Evolutionary conservation across 2,888 invertebrate species (phyloP).

Genomic region (Spatulosminthurus flaviceps): DNA sequence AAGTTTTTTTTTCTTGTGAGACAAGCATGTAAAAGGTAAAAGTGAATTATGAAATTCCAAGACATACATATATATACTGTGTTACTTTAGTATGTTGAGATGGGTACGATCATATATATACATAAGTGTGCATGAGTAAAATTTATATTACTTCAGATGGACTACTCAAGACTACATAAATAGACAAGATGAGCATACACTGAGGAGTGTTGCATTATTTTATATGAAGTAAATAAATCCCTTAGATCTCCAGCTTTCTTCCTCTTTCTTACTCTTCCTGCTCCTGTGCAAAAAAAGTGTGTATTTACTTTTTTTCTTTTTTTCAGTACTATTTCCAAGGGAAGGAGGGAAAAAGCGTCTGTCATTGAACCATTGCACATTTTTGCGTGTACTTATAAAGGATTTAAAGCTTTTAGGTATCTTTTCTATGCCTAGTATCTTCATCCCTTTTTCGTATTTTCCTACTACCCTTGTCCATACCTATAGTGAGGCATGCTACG

Average conservation of each 20-base stretch:
- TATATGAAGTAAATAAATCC: not conserved
- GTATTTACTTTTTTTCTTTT: no score
- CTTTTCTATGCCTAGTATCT: no score
- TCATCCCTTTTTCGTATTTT: no score
- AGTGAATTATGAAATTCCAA: no score
- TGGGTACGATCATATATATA: no score
- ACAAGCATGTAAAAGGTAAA: no score
- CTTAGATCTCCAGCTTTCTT: not conserved
- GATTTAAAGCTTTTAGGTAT: slow-evolving; percentile 32
- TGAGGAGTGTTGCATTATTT: not conserved
- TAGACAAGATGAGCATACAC: not conserved
- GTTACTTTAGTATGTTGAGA: no score
- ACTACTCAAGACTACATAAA: not conserved
- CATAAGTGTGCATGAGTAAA: not conserved
- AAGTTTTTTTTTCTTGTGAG: no score
- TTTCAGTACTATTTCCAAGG: no score
- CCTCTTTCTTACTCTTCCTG: not conserved
- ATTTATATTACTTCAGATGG: not conserved
- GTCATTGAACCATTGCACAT: slow-evolving; percentile 34
- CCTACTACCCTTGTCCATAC: not conserved
- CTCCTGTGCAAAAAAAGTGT: not conserved
- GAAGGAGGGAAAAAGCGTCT: not conserved
- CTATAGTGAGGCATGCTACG: not conserved
- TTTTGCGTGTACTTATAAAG: slow-evolving; percentile 33
- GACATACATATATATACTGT: no score